These are phyloP conservation scores for Ciconia nigra DNA, from an alignment of 2,797 vertebrate genomes.

Conservation along the genomic window DNA sequence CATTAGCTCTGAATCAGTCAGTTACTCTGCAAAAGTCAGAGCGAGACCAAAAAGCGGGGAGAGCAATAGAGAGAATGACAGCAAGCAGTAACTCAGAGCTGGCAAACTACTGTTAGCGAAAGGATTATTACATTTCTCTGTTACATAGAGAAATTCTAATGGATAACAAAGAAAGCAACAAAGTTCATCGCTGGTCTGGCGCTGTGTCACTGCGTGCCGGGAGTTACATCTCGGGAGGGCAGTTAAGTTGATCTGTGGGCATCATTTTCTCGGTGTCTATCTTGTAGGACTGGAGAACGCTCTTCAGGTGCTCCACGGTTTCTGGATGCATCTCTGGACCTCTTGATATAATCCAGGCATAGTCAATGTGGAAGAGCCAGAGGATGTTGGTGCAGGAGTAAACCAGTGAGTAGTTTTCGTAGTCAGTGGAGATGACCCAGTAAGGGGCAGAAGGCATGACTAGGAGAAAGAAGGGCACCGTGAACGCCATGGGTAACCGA, in stretches of 20 bases:
- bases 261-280: conserved; percentile 83
- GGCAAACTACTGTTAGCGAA: not conserved
- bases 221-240: conserved; percentile 72
- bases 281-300: conserved; percentile 79
- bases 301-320: conserved; percentile 76
- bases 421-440: conserved; percentile 91
- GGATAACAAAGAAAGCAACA: not conserved
- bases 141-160: not conserved
- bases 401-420: conserved; percentile 83
- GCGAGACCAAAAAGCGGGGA: not conserved
- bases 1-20: not conserved
- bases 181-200: not conserved
- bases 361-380: conserved; percentile 86
- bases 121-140: not conserved
- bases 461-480: conserved; percentile 27
- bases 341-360: conserved; percentile 87
- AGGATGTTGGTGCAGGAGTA: conserved; percentile 89
- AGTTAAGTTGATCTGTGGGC: conserved; percentile 80
- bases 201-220: not conserved
- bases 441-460: conserved; percentile 87
- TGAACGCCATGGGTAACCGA: not conserved
- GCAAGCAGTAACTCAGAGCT: not conserved
- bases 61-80: accelerated
- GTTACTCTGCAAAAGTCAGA: not conserved
- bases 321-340: conserved; percentile 78